Base-by-base conservation (phyloP, 2,888 invertebrate species). In the Tiliacea aurago region DNA sequence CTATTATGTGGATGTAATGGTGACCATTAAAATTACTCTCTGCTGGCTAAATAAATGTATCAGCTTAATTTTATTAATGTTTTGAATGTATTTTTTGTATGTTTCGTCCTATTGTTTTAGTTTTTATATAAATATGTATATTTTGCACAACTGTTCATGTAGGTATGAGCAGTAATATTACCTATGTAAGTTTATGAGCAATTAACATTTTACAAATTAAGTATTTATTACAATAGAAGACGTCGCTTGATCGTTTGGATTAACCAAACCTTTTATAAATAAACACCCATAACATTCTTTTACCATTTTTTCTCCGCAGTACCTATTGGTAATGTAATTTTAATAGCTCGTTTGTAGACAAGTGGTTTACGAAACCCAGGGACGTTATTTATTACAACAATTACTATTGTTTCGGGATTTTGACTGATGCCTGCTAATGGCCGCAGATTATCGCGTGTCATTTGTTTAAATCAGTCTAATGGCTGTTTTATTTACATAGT, bases 341-440 rank as follows among this genome's bases (percentile, higher is more conserved):
- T 88, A 88, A 88, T 88, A 88, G 88, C 87, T 70, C 74, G 83
- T 82, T 73, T 63, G 71, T 77, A 84, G 84, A 84, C 81, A 83
- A 86, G 86, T 84, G 87, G 80, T 82, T 88, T 88, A 87, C 89
- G 81, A 90, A 89, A 89, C 77, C 66, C 77, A 76, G 82, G 87
- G 90, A 88, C 77, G 89, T 91, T 90, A 92, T 93, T 92, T 91
- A 92, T 93, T 92, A 93, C 89, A 76, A 89, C 91, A 90, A 93
- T 93, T 92, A 91, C 94, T 90, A 93, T 94, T 95, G 94, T 95
- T 93, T 90, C 77, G 87, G 84, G 86, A 87, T 91, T 91, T 91
- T 94, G 95, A 95, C 89, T 93, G 93, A 94, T 92, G 93, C 83
- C 70, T 84, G 81, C 88, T 93, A 93, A 94, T 93, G 93, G 88